Evolutionary conservation across 2,113 vertebrate genomes (phyloP).

Genomic region (Daphoenositta chrysoptera): DNA sequence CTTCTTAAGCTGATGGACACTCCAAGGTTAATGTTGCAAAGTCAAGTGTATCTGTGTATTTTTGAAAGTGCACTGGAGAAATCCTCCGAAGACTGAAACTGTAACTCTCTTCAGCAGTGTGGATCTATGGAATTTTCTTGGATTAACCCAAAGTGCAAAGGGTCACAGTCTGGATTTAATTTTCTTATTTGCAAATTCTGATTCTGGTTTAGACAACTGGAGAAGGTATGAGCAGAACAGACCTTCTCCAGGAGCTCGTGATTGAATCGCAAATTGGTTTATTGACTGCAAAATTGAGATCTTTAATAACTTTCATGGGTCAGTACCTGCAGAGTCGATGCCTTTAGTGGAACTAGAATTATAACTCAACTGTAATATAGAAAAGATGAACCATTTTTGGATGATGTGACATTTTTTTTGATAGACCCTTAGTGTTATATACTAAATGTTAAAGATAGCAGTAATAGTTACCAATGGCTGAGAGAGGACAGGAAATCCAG

Average conservation of each 20-base stretch:
- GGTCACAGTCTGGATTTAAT: not conserved
- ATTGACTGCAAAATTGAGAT: not conserved
- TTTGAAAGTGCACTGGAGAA: not conserved
- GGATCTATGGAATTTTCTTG: not conserved
- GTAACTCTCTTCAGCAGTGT: not conserved
- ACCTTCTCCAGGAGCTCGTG: not conserved
- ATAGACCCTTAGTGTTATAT: not conserved
- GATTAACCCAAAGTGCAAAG: not conserved
- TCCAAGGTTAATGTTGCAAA: not conserved
- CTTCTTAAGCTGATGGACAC: not conserved
- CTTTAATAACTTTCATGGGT: conserved; percentile 15
- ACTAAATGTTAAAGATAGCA: not conserved
- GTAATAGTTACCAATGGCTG: not conserved
- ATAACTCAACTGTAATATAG: not conserved
- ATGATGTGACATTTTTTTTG: not conserved
- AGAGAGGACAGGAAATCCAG: not conserved
- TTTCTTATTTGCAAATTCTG: not conserved
- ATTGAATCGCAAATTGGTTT: not conserved
- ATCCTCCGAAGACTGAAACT: not conserved
- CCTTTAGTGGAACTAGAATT: not conserved
- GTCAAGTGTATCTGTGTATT: not conserved
- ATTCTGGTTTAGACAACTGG: not conserved
- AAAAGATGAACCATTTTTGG: conserved; percentile 36
- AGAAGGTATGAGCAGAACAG: not conserved
- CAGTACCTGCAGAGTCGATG: not conserved